These are phyloP conservation scores for Troides oblongomaculatus DNA, from an alignment of 2,888 invertebrate species.

Conservation along the genomic window DNA sequence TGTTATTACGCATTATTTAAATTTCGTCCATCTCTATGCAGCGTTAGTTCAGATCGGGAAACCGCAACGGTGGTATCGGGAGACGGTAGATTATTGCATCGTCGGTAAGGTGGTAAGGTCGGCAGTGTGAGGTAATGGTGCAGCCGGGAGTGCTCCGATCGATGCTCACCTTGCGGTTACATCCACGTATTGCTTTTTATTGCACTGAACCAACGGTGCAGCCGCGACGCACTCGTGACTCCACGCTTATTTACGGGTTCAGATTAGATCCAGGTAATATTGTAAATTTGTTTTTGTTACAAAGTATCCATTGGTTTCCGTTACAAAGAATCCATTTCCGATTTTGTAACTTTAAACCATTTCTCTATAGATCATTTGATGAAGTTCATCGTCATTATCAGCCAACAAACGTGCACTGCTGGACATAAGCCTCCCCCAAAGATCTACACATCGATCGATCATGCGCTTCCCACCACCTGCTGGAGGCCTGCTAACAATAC, in stretches of 20 bases:
- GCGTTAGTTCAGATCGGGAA: constrained; percentile 64
- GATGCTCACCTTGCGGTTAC: constrained; percentile 26
- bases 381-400: too few relatives aligned
- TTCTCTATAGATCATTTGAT: too few relatives aligned
- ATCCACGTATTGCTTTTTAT: constrained; percentile 19
- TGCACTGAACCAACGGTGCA: constrained; percentile 20
- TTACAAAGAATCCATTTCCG: too few relatives aligned
- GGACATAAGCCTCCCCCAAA: too few relatives aligned
- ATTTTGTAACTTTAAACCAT: too few relatives aligned
- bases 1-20: not conserved
- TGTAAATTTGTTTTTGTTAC: too few relatives aligned
- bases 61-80: constrained; percentile 60
- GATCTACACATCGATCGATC: too few relatives aligned
- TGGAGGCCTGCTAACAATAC: too few relatives aligned
- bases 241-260: not conserved
- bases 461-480: too few relatives aligned
- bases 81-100: constrained; percentile 65
- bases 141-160: constrained; percentile 4
- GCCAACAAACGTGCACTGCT: too few relatives aligned
- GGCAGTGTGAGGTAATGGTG: constrained; percentile 19
- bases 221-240: constrained; percentile 15
- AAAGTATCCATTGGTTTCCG: not conserved
- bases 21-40: not conserved
- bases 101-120: constrained; percentile 9
- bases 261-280: constrained; percentile 4